A percentile compares a stretch with the other conserved stretches of the same genome.
These are phyloP conservation scores for roundworm (Caenorhabditis elegans) DNA, from an alignment of 1,140 invertebrate genomes.

Conservation along the genomic window DNA sequence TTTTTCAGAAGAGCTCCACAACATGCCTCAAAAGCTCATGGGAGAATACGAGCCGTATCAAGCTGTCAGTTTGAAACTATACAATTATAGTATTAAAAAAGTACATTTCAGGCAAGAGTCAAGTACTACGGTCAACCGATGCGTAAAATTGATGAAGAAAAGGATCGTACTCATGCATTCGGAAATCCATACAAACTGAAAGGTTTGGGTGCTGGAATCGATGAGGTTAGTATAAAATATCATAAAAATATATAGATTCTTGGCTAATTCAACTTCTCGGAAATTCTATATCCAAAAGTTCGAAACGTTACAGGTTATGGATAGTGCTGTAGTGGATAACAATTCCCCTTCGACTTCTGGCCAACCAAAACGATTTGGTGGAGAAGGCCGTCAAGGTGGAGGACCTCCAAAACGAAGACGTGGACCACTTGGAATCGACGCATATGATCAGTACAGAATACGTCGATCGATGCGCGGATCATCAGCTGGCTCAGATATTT, in stretches of 20 bases:
- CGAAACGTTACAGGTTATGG: background rate
- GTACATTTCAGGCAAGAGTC: background rate
- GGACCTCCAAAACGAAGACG: background rate
- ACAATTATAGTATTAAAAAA: no score
- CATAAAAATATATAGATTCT: no score
- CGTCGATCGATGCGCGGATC: background rate
- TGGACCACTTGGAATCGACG: background rate
- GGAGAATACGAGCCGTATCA: constrained; percentile 21
- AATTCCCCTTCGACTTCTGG: background rate
- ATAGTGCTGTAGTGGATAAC: background rate
- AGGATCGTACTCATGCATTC: background rate
- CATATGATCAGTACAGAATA: background rate
- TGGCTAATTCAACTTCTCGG: no score
- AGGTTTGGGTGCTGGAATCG: background rate
- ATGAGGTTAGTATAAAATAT: background rate
- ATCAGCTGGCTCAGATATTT: background rate
- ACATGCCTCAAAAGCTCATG: background rate
- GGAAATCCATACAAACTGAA: constrained; percentile 30
- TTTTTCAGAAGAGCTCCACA: constrained; percentile 3
- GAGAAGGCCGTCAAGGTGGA: background rate
- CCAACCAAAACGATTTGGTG: background rate
- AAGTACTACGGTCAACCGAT: background rate
- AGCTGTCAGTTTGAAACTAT: background rate
- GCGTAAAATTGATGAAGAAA: constrained; percentile 14
- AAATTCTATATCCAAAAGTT: background rate